Base-by-base conservation (phyloP, 2,113 vertebrate genomes). In the Ovis aries region DNA sequence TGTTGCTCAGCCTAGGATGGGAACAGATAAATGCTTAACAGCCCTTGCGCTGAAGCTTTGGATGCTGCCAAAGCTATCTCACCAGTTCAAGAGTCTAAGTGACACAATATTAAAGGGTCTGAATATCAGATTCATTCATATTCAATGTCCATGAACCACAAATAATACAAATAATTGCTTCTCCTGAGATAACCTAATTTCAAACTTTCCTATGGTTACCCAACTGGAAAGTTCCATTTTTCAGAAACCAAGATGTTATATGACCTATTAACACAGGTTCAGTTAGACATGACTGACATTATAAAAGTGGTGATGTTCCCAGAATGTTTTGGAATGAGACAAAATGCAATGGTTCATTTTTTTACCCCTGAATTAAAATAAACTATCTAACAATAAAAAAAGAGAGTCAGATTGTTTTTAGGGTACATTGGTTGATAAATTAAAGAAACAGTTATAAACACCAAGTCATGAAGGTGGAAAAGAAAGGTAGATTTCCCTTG, bases 1-100 rank as follows among this genome's bases (percentile, higher is more conserved):
- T 96, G 85, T 98, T 96, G 77, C 86, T 93, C 50, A 96, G 16
- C 55, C 50, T 97, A 88, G 71, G 57, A 93, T 95, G 48, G 33
- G 71, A 96, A 57, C 45, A 88, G 53, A 97, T 90, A 96, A 89
- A 96, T 0, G 3, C 90, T 93, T 53, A 57, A 94, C 77, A 93
- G 27, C 55, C 55, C 93, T 59, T 82, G 17, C 92, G 40, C 71
- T 78, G 31, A 83, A n/a, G 16, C 10, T 91, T 92, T 82, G 45
- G 57, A 27, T 25, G 27, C 10, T 86, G 87, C 90, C 89, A 96
- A 95, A 92, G 60, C n/a, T 77, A 84, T 88, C 36, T 92, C 8
- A 6, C 93, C 74, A 90, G 86, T 84, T 95, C 15, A 59, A 82
- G 55, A 74, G 21, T 93, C 40, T 77, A 64, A 95, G 36, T 29